phyloP scores from a whole-genome alignment of 2,888 invertebrate species.

The Tetrapedia diversipes region DNA sequence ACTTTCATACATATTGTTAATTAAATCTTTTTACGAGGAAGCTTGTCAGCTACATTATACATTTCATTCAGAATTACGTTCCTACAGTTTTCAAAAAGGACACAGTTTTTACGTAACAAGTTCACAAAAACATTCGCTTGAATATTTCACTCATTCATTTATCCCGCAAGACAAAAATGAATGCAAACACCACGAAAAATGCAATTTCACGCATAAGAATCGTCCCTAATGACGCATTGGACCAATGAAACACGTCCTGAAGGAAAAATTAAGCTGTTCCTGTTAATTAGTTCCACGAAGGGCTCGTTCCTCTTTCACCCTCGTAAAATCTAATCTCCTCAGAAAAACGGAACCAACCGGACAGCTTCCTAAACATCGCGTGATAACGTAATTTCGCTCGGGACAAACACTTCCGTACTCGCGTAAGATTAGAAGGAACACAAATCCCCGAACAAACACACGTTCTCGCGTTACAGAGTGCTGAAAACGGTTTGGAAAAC shows the following conservation, averaged over 20 bases:
- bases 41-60: too few relatives aligned
- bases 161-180: too few relatives aligned
- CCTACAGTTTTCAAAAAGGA: too few relatives aligned
- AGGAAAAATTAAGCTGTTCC: not conserved
- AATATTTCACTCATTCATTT: too few relatives aligned
- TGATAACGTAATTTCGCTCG: not conserved
- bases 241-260: not conserved
- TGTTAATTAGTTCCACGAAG: not conserved
- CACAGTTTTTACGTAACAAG: too few relatives aligned
- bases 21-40: too few relatives aligned
- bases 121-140: too few relatives aligned
- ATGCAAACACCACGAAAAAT: too few relatives aligned
- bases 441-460: not conserved
- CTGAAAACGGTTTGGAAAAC: not conserved
- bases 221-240: too few relatives aligned
- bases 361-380: not conserved
- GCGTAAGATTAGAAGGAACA: not conserved
- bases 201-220: not conserved
- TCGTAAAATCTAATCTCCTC: not conserved
- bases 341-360: not conserved
- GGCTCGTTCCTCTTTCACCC: not conserved
- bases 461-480: not conserved
- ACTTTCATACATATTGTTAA: too few relatives aligned
- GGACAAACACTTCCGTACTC: not conserved
- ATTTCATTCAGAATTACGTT: too few relatives aligned